These are phyloP conservation scores for Agonum fuliginosum DNA, from an alignment of 2,888 invertebrate genomes.

Conservation along the genomic window DNA sequence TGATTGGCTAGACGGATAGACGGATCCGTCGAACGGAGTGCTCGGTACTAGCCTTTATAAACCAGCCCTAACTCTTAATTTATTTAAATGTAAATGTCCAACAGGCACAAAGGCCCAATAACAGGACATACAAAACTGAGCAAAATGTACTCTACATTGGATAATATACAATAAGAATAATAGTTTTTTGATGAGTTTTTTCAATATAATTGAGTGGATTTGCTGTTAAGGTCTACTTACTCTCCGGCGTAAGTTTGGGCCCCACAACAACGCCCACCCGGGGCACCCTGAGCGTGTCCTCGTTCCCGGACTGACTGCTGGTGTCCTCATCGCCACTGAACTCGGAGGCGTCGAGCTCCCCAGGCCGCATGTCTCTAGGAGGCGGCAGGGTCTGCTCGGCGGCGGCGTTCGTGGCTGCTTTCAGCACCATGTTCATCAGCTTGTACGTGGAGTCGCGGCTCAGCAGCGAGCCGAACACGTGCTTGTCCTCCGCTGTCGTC, in stretches of 20 bases:
- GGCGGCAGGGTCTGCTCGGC: slow-evolving; percentile 67
- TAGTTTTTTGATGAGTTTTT: too few relatives aligned
- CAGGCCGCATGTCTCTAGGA: slow-evolving; percentile 60
- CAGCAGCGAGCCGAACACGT: slow-evolving; percentile 91
- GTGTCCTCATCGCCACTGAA: slow-evolving; percentile 77
- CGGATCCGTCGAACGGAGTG: too few relatives aligned
- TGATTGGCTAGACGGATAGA: too few relatives aligned
- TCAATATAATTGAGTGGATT: too few relatives aligned
- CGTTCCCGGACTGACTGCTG: slow-evolving; percentile 76
- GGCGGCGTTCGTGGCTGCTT: slow-evolving; percentile 74
- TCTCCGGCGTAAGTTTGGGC: slow-evolving; percentile 67
- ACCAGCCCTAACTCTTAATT: too few relatives aligned
- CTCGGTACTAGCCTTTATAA: too few relatives aligned
- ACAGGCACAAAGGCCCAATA: too few relatives aligned
- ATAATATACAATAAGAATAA: too few relatives aligned
- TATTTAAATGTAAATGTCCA: too few relatives aligned
- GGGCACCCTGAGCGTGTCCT: slow-evolving; percentile 62
- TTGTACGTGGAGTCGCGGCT: slow-evolving; percentile 92
- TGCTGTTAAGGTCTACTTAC: slow-evolving; percentile 63
- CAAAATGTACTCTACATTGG: too few relatives aligned
- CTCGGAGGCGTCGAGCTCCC: slow-evolving; percentile 73
- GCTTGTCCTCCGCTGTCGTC: slow-evolving; percentile 86
- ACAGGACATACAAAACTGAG: too few relatives aligned
- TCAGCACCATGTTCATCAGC: slow-evolving; percentile 91
- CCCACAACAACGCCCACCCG: slow-evolving; percentile 64